These are phyloP conservation scores for Phenganax marumi DNA, from an alignment of 92 coral and sea anemone species.

Conservation along the genomic window DNA sequence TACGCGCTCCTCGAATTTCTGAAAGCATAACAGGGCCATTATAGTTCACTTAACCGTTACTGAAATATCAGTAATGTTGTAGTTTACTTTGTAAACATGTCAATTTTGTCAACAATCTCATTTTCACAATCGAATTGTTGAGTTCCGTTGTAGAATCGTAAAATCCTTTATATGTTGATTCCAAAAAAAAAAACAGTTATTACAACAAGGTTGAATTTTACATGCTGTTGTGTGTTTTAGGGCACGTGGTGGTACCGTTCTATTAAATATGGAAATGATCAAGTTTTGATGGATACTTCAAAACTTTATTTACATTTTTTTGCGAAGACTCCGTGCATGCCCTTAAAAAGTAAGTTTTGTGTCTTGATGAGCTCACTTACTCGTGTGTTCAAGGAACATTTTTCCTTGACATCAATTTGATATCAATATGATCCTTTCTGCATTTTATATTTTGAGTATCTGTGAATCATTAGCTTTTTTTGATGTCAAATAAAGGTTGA, in stretches of 20 bases:
- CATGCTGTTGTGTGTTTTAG: slow-evolving; percentile 40
- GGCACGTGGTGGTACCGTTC: slow-evolving; percentile 99
- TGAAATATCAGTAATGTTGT: not conserved
- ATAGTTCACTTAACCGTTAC: too few species aligned
- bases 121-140: too few species aligned
- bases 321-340: slow-evolving; percentile 93
- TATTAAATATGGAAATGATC: slow-evolving; percentile 94
- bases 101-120: not conserved
- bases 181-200: not conserved
- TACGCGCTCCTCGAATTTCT: too few species aligned
- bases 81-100: not conserved
- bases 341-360: slow-evolving; percentile 71
- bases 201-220: not conserved
- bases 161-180: too few species aligned
- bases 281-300: slow-evolving; percentile 83
- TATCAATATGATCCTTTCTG: too few species aligned
- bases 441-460: too few species aligned
- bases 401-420: too few species aligned
- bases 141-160: too few species aligned
- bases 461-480: too few species aligned
- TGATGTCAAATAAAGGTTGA: too few species aligned
- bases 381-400: not conserved
- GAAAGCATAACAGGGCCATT: too few species aligned
- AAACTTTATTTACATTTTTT: slow-evolving; percentile 82
- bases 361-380: not conserved